Evolutionary conservation across 2,888 invertebrate genomes (phyloP), one percentile per base, ranked within the genome.

Genomic region (Drosophila pseudotalamancana): DNA sequence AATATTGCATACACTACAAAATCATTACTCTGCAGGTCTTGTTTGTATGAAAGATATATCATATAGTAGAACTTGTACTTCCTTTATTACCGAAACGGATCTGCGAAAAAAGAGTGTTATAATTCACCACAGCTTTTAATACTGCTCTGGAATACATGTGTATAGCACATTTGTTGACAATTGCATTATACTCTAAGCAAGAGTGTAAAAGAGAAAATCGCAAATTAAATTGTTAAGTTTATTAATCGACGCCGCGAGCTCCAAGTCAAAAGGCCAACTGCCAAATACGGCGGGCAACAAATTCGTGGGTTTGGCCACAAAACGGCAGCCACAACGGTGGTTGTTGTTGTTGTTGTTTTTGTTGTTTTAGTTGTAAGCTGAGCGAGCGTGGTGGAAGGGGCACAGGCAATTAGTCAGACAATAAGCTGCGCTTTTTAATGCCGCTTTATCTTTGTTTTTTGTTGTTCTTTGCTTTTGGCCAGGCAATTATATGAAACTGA

Each of bases 181-280:
- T 6, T 9, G 9, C 4, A 11, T 27, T 1, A 27, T 11, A 8
- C 18, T 8, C 18, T 4, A 4, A 2, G 14, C 0, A 6, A 32
- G 46, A 11, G 46, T 32, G 21, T n/a, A 34, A 34, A 49, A 60
- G 42, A 49, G 34, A 53, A 73, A 65, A 48, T 46, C 45, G 21
- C 63, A 70, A 78, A 84, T 79, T 70, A 85, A 82, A 82, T 82
- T 85, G 82, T 82, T 77, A 62, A 66, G 50, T 77, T 77, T 67
- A 72, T 66, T 72, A 72, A 80, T 48, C 59, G 54, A 42, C 55
- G 73, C 64, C 57, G 63, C 69, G 59, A 59, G 59, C 55, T 40
- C 32, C 45, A 61, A 65, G 80, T 77, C 77, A 75, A 80, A 72
- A 65, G 75, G 68, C 61, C 71, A 74, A 67, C 39, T 37, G 21